Evolutionary conservation across 2,888 invertebrate genomes (phyloP).

Genomic region (Torymus aiolomorphi): DNA sequence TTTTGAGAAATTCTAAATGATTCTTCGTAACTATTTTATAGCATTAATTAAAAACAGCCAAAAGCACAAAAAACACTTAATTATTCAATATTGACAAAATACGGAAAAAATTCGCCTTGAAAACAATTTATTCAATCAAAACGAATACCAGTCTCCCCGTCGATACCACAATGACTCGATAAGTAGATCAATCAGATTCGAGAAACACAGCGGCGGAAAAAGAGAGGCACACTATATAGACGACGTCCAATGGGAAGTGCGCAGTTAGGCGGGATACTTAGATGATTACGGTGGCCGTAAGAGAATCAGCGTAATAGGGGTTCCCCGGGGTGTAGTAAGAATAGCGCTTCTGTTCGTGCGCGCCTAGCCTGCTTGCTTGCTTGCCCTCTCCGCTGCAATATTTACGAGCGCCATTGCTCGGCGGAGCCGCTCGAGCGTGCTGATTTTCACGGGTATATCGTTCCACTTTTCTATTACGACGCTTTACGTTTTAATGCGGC

Average conservation of each 20-base stretch:
- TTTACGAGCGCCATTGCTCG: conserved; percentile 72
- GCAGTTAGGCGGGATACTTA: conserved; percentile 68
- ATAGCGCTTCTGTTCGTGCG: conserved; percentile 55
- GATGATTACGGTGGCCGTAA: conserved; percentile 70
- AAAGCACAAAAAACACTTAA: too few relatives aligned
- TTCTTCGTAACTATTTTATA: too few relatives aligned
- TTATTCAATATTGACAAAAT: too few relatives aligned
- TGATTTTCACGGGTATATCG: conserved; percentile 64
- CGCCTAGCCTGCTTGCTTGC: background rate
- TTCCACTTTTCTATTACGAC: too few relatives aligned
- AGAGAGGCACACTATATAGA: too few relatives aligned
- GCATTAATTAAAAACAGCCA: too few relatives aligned
- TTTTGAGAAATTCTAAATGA: too few relatives aligned
- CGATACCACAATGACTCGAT: too few relatives aligned
- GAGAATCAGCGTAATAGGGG: conserved; percentile 73
- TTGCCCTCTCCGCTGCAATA: conserved; percentile 67
- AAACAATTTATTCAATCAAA: too few relatives aligned
- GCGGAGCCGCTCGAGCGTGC: conserved; percentile 64
- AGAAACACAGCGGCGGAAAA: background rate
- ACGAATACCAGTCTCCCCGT: too few relatives aligned
- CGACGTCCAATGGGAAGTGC: conserved; percentile 4
- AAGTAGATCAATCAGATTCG: background rate
- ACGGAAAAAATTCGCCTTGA: too few relatives aligned
- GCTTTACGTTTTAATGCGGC: background rate
- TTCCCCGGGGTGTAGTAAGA: conserved; percentile 70